Conservation (phyloP, 1,140 invertebrate species). For the Acromyrmex heyeri region DNA sequence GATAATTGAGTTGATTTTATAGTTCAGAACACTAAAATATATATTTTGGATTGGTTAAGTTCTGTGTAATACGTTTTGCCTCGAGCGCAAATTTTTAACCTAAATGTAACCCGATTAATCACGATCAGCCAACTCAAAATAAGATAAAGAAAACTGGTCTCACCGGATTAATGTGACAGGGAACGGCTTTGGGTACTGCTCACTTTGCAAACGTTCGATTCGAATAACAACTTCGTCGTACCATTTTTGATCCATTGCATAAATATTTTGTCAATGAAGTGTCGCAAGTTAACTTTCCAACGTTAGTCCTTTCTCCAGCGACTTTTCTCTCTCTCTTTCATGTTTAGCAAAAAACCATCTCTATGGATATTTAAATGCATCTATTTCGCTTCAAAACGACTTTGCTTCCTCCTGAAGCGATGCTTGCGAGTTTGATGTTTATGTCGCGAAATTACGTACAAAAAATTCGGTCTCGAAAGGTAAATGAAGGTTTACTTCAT, state of each 20-base stretch:
- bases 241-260: slow-evolving; percentile 23
- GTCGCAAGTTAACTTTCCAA: not conserved
- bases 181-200: not conserved
- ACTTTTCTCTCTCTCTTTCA: not conserved
- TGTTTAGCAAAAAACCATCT: not conserved
- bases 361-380: slow-evolving; percentile 5
- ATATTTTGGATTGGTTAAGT: not conserved
- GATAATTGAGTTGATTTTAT: not conserved
- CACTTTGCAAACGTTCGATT: not conserved
- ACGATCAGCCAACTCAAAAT: slow-evolving; percentile 9
- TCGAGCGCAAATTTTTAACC: slow-evolving; percentile 9
- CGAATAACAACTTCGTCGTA: not conserved
- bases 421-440: slow-evolving; percentile 29
- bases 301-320: slow-evolving; percentile 17
- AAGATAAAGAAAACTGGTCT: slow-evolving; percentile 48
- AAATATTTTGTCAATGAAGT: slow-evolving; percentile 20
- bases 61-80: not conserved
- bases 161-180: slow-evolving; percentile 25
- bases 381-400: not conserved
- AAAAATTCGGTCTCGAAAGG: slow-evolving; percentile 1
- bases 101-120: slow-evolving; percentile 4
- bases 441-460: slow-evolving; percentile 13
- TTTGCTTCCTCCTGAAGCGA: not conserved
- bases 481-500: slow-evolving; percentile 5
- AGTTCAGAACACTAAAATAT: not conserved